Conservation (phyloP, 2,797 vertebrate genomes). For the Argyrosomus regius region DNA sequence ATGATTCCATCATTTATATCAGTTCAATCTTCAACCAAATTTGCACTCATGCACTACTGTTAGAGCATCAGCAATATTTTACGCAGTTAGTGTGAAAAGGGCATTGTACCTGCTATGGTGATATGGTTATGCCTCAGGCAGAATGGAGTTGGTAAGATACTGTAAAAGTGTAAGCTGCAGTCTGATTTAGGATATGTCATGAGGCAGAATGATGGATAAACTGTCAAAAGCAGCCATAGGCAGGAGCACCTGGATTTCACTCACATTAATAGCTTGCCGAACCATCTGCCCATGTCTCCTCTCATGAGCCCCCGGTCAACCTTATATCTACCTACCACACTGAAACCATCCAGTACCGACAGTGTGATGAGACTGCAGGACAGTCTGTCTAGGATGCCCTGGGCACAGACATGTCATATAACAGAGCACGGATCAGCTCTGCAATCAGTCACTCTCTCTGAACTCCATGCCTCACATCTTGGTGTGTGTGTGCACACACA, state of each 20-base stretch:
- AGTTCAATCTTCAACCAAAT: not conserved
- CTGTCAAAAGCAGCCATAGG: conserved; percentile 63
- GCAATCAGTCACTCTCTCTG: conserved; percentile 44
- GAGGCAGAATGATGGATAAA: conserved; percentile 72
- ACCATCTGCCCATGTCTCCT: conserved; percentile 43
- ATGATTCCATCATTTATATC: not conserved
- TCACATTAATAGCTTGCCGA: conserved; percentile 54
- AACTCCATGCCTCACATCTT: conserved; percentile 24
- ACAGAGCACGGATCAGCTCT: conserved; percentile 41
- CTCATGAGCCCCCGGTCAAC: conserved; percentile 22
- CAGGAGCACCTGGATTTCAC: conserved; percentile 55
- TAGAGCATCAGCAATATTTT: conserved; percentile 2
- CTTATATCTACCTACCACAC: conserved; percentile 26
- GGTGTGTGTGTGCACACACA: conserved; percentile 23
- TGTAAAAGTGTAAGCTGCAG: conserved; percentile 47
- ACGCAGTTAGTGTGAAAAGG: conserved; percentile 12
- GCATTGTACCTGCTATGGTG: conserved; percentile 3
- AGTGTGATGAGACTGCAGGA: conserved; percentile 45
- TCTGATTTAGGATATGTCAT: conserved; percentile 71
- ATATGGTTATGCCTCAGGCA: conserved; percentile 25
- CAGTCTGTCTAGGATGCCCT: conserved; percentile 31
- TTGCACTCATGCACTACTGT: not conserved
- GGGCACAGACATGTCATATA: conserved; percentile 49
- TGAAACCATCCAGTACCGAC: conserved; percentile 26
- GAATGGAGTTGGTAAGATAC: conserved; percentile 27